Evolutionary conservation across 2,888 invertebrate species (phyloP).

Genomic region (Archips xylosteana): DNA sequence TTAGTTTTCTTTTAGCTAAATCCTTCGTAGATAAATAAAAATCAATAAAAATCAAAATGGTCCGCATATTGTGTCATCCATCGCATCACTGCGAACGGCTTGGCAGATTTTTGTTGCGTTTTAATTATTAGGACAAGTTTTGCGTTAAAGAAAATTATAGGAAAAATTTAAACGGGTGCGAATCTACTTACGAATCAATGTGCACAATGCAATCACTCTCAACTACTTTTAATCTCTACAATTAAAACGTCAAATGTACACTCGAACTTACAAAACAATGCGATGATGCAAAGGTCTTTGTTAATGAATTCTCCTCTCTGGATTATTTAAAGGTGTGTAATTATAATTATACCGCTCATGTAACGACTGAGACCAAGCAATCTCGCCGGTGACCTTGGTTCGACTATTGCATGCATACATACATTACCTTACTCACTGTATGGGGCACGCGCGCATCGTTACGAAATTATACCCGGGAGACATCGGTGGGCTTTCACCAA

Average conservation of each 20-base stretch:
- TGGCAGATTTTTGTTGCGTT: too few relatives aligned
- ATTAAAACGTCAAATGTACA: neutral
- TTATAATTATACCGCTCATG: constrained; percentile 17
- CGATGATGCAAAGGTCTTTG: constrained; percentile 8
- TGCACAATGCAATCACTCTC: too few relatives aligned
- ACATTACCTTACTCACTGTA: neutral
- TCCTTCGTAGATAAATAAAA: too few relatives aligned
- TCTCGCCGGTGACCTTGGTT: constrained; percentile 18
- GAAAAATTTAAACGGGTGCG: too few relatives aligned
- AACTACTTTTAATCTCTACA: neutral
- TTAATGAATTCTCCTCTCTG: constrained; percentile 8
- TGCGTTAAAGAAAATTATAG: too few relatives aligned
- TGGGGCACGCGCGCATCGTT: constrained; percentile 21
- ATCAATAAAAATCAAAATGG: too few relatives aligned
- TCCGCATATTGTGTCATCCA: too few relatives aligned
- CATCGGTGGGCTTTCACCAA: neutral
- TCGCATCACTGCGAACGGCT: too few relatives aligned
- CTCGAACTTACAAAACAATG: neutral
- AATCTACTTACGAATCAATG: too few relatives aligned
- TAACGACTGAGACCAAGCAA: constrained; percentile 19
- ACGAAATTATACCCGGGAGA: constrained; percentile 3
- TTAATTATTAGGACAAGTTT: too few relatives aligned
- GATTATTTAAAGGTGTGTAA: constrained; percentile 9
- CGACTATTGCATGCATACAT: constrained; percentile 4
- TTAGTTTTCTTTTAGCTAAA: too few relatives aligned